Percentiles rank a stretch among this genome's conserved stretches.
Conservation (phyloP, 2,888 invertebrate genomes). For the Pomacea canaliculata region DNA sequence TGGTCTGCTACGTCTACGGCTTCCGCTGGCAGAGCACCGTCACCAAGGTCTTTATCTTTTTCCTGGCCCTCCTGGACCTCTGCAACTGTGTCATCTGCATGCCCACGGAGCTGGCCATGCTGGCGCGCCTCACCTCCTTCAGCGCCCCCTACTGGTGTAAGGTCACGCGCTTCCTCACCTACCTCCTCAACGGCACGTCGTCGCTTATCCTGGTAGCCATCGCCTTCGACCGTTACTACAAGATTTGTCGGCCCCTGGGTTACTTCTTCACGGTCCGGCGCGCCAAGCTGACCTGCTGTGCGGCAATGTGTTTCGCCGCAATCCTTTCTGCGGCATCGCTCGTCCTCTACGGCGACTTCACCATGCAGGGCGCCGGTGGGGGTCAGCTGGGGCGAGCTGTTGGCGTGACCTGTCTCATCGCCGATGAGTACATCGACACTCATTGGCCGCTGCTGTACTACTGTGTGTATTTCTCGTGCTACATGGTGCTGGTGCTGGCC, state of each 20-base stretch:
- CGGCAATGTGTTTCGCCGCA: constrained; percentile 38
- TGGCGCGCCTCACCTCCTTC: constrained; percentile 32
- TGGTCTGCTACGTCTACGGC: constrained; percentile 37
- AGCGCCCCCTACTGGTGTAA: constrained; percentile 36
- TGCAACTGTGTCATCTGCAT: constrained; percentile 36
- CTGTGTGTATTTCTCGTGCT: constrained; percentile 35
- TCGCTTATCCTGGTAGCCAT: constrained; percentile 40
- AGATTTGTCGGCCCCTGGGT: constrained; percentile 48
- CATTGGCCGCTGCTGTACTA: constrained; percentile 41
- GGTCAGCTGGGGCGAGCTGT: constrained; percentile 1
- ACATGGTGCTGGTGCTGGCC: constrained; percentile 34
- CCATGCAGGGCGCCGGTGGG: constrained; percentile 18
- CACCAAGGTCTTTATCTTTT: constrained; percentile 39
- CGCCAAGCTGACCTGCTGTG: constrained; percentile 44
- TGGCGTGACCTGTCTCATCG: constrained; percentile 43
- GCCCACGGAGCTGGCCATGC: constrained; percentile 35
- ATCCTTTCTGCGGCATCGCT: constrained; percentile 46
- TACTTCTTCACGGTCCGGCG: constrained; percentile 38
- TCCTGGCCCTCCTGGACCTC: constrained; percentile 38
- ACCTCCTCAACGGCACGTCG: constrained; percentile 36
- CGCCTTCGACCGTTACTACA: constrained; percentile 43
- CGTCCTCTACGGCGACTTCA: constrained; percentile 45
- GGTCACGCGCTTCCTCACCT: constrained; percentile 36
- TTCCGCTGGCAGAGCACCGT: constrained; percentile 33
- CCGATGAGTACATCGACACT: constrained; percentile 32